Base-by-base conservation (phyloP, 2,797 vertebrate species). In the Hipposideros larvatus region DNA sequence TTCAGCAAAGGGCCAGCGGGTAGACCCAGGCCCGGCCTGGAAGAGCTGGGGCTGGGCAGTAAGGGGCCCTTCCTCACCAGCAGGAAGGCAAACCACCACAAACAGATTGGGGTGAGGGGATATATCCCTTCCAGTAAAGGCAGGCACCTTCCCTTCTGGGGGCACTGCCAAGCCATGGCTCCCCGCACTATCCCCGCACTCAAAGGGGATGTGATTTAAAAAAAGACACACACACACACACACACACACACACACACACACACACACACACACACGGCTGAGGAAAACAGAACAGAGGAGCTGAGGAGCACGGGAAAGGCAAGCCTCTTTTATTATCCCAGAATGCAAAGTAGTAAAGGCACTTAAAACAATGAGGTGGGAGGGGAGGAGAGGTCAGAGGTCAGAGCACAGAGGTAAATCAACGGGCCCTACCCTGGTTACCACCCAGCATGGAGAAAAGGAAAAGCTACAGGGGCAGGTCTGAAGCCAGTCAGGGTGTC, bases 261-360 rank as follows among this genome's bases (percentile, higher is more conserved):
- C 57, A 75, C 82, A 78, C 24, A 86, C 13, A 74, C 71, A 37
- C 37, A n/a, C 48, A 51, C 48, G 61, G 37, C 46, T 78, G 37
- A 90, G 28, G 70, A 80, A 77, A 94, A 53, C 13, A 11, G 51
- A 93, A 80, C 41, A 73, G 43, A 93, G 46, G 70, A 48, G 91
- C 65, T 57, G 61, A 95, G 82, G 82, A 90, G 87, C 79, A 65
- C 2, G 15, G 95, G 66, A 95, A 96, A 59, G 86, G 79, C 85
- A 59, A 55, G 84, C 91, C 87, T 97, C 94, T 96, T 97, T 96
- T 98, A 98, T 98, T 99, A 98, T 99, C 98, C 98, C 98, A 98
- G 99, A 98, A 99, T 96, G 98, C 98, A 98, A 99, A 99, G 98
- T 99, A 99, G 98, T 98, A 99, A 99, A 99, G 99, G 99, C 99